Evolutionary conservation across 2,113 vertebrate species (phyloP), one percentile per base, ranked within the genome.

Genomic region (Scortum barcoo): DNA sequence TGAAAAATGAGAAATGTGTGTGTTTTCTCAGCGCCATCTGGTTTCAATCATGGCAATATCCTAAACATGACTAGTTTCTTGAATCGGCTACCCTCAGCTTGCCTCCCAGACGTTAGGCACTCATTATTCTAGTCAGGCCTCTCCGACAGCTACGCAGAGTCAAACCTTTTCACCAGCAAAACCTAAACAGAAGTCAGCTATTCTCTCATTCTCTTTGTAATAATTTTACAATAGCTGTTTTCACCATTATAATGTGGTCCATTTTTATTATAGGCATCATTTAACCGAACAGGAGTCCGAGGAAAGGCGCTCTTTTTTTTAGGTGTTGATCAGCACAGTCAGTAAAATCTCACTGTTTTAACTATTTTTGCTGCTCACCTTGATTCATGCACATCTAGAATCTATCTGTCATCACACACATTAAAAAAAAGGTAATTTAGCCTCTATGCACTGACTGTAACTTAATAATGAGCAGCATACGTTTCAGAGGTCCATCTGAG

Each of bases 51-150:
- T 36, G 36, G 71, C 80, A 88, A 91, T 90, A 92, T 94, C 92
- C 87, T 89, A 90, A 92, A 92, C 91, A 92, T 87, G 90, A 78
- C 76, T 68, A 72, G 82, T 84, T 85, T 88, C 76, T 89, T 86
- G 72, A 93, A 80, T 89, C 82, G 40, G 84, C 85, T 80, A 66
- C 83, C 76, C 87, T 72, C 71, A 36, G 65, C 82, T 68, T 83
- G 81, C 87, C 88, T 89, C 82, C 77, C 87, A 87, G 89, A 87
- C 80, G 33, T 76, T 76, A 80, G 86, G 62, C 78, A 68, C 90
- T 93, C 90, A 85, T 91, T 93, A 93, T 93, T 93, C 91, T 28
- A 74, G 87, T 90, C 93, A 92, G 90, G 86, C 81, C 72, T 90
- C 89, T 88, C 72, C 22, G 44, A 75, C 80, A 79, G 80, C 79